Conservation (phyloP, 2,113 vertebrate genomes). For the Falco punctatus region DNA sequence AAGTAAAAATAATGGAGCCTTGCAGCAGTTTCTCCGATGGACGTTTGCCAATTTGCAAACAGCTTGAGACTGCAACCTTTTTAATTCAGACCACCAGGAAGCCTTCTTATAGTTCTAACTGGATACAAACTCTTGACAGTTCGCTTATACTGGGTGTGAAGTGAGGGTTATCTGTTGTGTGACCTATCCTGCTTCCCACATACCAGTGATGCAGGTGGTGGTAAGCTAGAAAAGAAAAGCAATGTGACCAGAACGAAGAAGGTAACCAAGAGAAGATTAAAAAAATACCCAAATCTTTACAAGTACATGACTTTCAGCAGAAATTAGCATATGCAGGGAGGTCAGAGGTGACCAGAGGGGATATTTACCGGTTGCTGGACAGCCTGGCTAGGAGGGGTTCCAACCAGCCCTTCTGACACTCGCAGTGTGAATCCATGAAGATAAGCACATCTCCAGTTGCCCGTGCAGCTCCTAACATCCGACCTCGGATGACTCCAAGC, state of each 20-base stretch:
- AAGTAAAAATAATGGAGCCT: not conserved
- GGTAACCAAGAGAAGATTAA: not conserved
- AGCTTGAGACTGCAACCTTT: not conserved
- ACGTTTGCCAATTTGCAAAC: not conserved
- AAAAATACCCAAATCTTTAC: not conserved
- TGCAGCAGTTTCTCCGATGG: not conserved
- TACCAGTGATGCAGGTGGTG: not conserved
- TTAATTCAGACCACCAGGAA: not conserved
- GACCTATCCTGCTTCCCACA: not conserved
- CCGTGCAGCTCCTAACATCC: conserved; percentile 84
- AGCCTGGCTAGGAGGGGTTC: conserved; percentile 88
- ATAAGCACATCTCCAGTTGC: conserved; percentile 84
- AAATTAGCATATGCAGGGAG: not conserved
- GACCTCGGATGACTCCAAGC: conserved; percentile 81
- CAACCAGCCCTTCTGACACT: conserved; percentile 88
- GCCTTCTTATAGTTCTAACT: not conserved
- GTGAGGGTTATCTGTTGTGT: not conserved
- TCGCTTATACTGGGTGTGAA: not conserved
- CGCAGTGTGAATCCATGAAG: conserved; percentile 91
- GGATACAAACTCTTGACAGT: not conserved
- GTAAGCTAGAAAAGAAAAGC: not conserved
- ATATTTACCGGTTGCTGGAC: conserved; percentile 82
- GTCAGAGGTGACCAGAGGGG: not conserved
- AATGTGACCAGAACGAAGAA: not conserved
- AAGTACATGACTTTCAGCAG: not conserved